These are phyloP conservation scores for Phataginus tricuspis DNA, from an alignment of 2,797 vertebrate species.

Conservation along the genomic window DNA sequence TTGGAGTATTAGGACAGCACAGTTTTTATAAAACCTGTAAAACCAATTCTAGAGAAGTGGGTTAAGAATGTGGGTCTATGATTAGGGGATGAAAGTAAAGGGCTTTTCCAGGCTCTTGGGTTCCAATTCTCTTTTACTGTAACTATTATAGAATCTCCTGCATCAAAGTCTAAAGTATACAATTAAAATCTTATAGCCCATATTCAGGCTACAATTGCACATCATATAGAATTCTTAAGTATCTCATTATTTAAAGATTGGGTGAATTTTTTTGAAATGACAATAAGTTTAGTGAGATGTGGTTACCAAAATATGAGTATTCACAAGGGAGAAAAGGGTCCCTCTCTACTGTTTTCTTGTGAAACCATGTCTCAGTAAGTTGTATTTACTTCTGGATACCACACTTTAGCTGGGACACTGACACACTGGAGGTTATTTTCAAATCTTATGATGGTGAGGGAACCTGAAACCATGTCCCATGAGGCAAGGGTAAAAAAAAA, in stretches of 20 bases:
- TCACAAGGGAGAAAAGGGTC: background rate
- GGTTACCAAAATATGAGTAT: constrained; percentile 1
- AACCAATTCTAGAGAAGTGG: background rate
- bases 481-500: background rate
- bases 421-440: background rate
- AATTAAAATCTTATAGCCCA: background rate
- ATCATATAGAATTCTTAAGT: background rate
- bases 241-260: constrained; percentile 36
- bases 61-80: background rate
- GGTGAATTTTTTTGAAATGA: background rate
- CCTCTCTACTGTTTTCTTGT: background rate
- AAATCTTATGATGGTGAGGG: background rate
- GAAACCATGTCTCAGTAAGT: background rate
- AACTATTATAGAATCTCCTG: background rate
- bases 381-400: background rate
- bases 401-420: background rate
- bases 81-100: background rate
- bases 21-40: background rate
- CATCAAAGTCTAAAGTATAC: background rate
- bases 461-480: background rate
- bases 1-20: background rate
- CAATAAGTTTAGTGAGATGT: background rate
- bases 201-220: background rate
- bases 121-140: background rate
- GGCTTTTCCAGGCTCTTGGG: background rate